Conservation (phyloP, 2,797 vertebrate genomes). For the Alfaro cultratus region DNA sequence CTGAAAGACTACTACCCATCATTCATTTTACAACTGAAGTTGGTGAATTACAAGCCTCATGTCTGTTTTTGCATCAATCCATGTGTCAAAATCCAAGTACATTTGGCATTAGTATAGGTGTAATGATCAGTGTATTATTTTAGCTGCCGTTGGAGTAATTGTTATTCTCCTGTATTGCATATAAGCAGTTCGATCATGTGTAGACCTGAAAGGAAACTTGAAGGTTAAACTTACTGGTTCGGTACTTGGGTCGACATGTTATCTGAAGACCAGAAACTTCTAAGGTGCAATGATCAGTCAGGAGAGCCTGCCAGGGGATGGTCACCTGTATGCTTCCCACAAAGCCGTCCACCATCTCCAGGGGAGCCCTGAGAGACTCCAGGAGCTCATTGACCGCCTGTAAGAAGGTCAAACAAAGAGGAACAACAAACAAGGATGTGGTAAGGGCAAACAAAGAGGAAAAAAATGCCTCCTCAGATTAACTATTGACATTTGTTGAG, state of each 20-base stretch:
- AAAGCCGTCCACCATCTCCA: slow-evolving; percentile 93
- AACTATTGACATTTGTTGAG: neutral
- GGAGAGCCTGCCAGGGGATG: slow-evolving; percentile 93
- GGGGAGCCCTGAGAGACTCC: slow-evolving; percentile 87
- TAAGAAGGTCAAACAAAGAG: neutral
- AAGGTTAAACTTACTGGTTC: slow-evolving; percentile 82
- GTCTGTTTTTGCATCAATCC: neutral
- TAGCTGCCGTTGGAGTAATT: neutral
- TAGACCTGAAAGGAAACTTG: neutral
- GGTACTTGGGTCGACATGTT: slow-evolving; percentile 89
- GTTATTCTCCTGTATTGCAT: neutral
- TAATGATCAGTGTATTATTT: neutral
- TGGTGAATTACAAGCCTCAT: too few relatives aligned
- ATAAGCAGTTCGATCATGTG: neutral
- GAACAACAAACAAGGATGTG: slow-evolving; percentile 1
- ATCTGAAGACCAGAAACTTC: slow-evolving; percentile 89
- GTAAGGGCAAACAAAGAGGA: slow-evolving; percentile 6
- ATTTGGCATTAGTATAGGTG: neutral
- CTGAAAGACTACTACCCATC: neutral
- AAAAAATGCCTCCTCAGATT: neutral
- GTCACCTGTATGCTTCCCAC: slow-evolving; percentile 88
- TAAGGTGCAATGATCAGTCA: slow-evolving; percentile 92
- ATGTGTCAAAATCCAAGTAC: neutral
- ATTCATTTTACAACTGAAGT: neutral
- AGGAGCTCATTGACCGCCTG: slow-evolving; percentile 92